These are phyloP conservation scores for Planiliza haematocheilus DNA, from an alignment of 2,113 vertebrate genomes.

Conservation along the genomic window DNA sequence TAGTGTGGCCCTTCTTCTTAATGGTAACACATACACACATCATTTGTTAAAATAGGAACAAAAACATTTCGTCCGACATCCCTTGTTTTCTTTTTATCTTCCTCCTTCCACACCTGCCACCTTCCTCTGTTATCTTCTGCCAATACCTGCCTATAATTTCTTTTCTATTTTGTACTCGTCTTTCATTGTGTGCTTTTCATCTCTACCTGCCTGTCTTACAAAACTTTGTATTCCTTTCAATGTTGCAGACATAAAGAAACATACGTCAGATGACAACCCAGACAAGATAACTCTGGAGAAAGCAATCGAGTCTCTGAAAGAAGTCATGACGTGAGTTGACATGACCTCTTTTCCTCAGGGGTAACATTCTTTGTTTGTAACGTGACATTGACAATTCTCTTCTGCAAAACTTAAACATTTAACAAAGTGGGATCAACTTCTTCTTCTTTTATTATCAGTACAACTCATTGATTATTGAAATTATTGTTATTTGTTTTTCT, in stretches of 20 bases:
- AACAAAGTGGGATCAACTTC: no score
- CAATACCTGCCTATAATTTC: slow-evolving; percentile 12
- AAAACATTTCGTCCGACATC: not conserved
- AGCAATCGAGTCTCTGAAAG: slow-evolving; percentile 96
- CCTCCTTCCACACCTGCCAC: not conserved
- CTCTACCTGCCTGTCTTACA: not conserved
- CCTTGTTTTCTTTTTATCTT: not conserved
- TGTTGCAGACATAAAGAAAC: slow-evolving; percentile 93
- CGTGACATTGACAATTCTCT: no score
- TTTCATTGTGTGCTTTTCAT: slow-evolving; percentile 10
- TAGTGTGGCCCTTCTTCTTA: slow-evolving; percentile 94
- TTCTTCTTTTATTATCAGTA: no score
- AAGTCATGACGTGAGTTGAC: slow-evolving; percentile 98
- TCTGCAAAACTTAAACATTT: no score
- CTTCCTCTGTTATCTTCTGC: slow-evolving; percentile 6
- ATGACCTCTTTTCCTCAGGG: slow-evolving; percentile 3
- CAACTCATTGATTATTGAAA: no score
- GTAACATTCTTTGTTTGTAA: no score
- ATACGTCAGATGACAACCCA: slow-evolving; percentile 95
- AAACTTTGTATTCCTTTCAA: slow-evolving; percentile 10
- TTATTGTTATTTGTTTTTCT: not conserved
- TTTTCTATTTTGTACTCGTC: not conserved
- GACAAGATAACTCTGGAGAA: slow-evolving; percentile 94
- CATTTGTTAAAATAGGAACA: not conserved
- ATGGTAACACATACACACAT: slow-evolving; percentile 83